Base-by-base conservation (phyloP, 2,113 vertebrate genomes). In the Pelvicachromis taeniatus region DNA sequence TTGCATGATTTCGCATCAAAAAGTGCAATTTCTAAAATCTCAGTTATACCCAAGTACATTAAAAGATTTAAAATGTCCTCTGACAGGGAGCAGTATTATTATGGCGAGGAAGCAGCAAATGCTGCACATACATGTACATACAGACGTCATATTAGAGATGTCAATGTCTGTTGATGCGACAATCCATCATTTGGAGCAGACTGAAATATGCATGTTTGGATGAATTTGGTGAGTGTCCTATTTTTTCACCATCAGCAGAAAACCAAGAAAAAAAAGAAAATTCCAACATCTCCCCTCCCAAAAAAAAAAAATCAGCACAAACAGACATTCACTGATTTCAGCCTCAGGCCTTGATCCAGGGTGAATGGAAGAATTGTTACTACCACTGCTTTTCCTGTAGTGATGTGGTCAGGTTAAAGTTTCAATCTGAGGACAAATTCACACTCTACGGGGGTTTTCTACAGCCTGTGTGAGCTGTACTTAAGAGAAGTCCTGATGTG, bases 401-500 rank as follows among this genome's bases (percentile, higher is more conserved):
- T 48, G 40, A 48, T 17, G 40, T 19, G 14, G 42, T 48, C 23
- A 48, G 16, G 23, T 75, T 75, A 75, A 75, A 75, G 0, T 50
- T 73, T 73, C 68, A 73, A 9, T 48, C 50, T 73, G 68, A 50
- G 10, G 50, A 14, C 42, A 50, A 75, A 31, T 50, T 31, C 68
- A 31, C 6, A 0, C 16, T 50, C 68, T 1, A 48, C 29, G 3
- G 42, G 68, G 0, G 16, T 48, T 48, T 75, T 13, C 45, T 19
- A 0, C 9, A 33, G 26, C 26, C 26, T 31, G 26, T 31, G 45
- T 4, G 4, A n/a, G 16, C 12, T 50, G 16, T 54, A 54, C 9
- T 54, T 9, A 29, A 17, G 70, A 50, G 45, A 75, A 0, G 2
- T 0, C 26, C 45, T 17, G 2, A 11, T 0, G 42, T 50, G 19